Evolutionary conservation across 2,113 vertebrate species (phyloP), one percentile per base, ranked within the genome.

Genomic region (Oceanodroma tethys): DNA sequence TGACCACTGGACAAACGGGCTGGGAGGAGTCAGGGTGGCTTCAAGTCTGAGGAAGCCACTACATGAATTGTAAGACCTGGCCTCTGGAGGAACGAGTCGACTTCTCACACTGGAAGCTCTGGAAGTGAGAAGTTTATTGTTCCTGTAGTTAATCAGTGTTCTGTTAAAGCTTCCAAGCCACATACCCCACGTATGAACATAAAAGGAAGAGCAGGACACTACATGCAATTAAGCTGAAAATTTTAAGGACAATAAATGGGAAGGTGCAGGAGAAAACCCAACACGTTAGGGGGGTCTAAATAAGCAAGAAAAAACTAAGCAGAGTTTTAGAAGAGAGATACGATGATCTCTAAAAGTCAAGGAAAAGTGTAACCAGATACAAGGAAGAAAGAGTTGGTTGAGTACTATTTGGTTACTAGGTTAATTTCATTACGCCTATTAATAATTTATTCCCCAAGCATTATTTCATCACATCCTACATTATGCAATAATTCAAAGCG

Each of bases 1-100:
- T 0, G 60, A 38, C 32, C 3, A 4, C 15, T 12, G 45, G 12
- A 36, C 3, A 2, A 93, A 29, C 0, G 0, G 29, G 48, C n/a
- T n/a, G 60, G 27, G 22, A 92, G 38, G 21, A 17, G 5, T 1
- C 25, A 10, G 53, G 7, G 62, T 4, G 75, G 27, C 47, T n/a
- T 36, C 32, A 19, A 11, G 56, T 1, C 40, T 21, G 16, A 47
- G 26, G 52, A 78, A 25, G 72, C 8, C 68, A 48, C 88, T 32
- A 7, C 4, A 2, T 1, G 16, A 71, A 15, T 6, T 17, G 4
- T 5, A 13, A 43, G 29, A 59, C 22, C 23, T 34, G 76, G 14
- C 14, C 45, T 50, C 58, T 18, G 42, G 42, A 92, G 9, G 22
- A 93, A 48, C 26, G 53, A 47, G 40, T 14, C 6, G 1, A 7